These are phyloP conservation scores for Furcula furcula DNA, from an alignment of 2,888 invertebrate genomes.

Conservation along the genomic window DNA sequence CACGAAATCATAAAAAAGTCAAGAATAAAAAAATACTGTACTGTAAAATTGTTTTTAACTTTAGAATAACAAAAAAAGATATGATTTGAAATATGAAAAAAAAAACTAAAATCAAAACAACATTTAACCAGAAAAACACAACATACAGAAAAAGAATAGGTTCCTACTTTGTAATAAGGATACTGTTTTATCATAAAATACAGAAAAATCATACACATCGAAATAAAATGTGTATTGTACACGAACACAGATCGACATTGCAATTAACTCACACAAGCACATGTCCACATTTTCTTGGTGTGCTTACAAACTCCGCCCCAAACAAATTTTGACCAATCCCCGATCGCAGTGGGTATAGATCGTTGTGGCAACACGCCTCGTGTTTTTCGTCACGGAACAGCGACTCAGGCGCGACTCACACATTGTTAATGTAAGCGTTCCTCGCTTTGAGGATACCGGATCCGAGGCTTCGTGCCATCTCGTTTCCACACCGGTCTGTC, in stretches of 20 bases:
- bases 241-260: slow-evolving; percentile 69
- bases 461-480: slow-evolving; percentile 63
- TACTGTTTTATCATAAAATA: slow-evolving; percentile 26
- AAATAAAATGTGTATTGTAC: slow-evolving; percentile 60
- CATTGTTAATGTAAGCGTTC: slow-evolving; percentile 75
- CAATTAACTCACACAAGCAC: slow-evolving; percentile 75
- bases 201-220: slow-evolving; percentile 59
- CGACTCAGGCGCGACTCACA: slow-evolving; percentile 82
- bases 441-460: slow-evolving; percentile 75
- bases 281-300: slow-evolving; percentile 57
- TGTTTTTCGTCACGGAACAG: slow-evolving; percentile 77
- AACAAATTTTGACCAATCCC: slow-evolving; percentile 73
- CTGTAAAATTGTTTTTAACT: too few relatives aligned
- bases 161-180: slow-evolving; percentile 3
- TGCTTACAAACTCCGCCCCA: slow-evolving; percentile 72
- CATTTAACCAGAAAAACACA: slow-evolving; percentile 1
- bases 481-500: slow-evolving; percentile 53
- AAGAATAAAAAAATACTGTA: too few relatives aligned
- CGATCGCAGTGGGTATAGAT: slow-evolving; percentile 67
- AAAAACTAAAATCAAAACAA: neutral
- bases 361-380: slow-evolving; percentile 77
- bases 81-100: neutral
- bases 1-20: too few relatives aligned
- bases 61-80: too few relatives aligned
- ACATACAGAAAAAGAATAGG: too few relatives aligned